Percentiles rank a stretch among this genome's conserved stretches.
These are phyloP conservation scores for Phallusia fumigata DNA, from an alignment of 23 tunicate genomes.

Conservation along the genomic window DNA sequence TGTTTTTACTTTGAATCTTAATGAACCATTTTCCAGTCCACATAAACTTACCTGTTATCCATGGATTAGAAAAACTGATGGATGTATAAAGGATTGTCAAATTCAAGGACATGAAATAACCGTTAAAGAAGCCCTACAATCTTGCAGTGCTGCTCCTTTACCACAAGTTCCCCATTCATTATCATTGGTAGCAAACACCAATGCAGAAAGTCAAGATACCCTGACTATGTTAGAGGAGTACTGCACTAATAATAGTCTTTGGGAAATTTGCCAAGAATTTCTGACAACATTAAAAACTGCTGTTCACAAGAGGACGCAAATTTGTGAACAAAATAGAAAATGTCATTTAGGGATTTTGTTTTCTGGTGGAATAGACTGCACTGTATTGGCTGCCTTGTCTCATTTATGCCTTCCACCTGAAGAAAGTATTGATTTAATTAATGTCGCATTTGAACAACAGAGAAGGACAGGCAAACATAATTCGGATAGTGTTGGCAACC, in stretches of 20 bases:
- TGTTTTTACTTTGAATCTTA: constrained; percentile 24
- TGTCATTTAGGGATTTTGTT: constrained; percentile 66
- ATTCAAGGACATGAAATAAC: background rate
- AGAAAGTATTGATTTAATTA: constrained; percentile 67
- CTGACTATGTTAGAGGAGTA: background rate
- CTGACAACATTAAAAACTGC: constrained; percentile 24
- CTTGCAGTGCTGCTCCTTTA: background rate
- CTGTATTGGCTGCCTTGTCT: constrained; percentile 73
- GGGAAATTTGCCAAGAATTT: constrained; percentile 35
- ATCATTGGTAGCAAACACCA: background rate
- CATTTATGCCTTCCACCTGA: constrained; percentile 33
- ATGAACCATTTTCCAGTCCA: background rate
- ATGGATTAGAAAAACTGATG: constrained; percentile 46
- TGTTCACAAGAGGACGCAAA: constrained; percentile 42
- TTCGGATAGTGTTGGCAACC: background rate
- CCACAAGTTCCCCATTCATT: background rate
- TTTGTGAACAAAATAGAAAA: constrained; percentile 9
- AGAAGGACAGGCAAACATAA: background rate
- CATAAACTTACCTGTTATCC: constrained; percentile 14
- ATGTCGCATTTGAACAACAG: constrained; percentile 70
- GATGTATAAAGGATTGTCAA: background rate
- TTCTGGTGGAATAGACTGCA: constrained; percentile 95
- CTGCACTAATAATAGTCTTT: background rate
- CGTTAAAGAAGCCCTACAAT: background rate
- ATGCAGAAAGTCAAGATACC: background rate